These are phyloP conservation scores for Drosophila novamexicana DNA, from an alignment of 1,140 invertebrate genomes.

Conservation along the genomic window DNA sequence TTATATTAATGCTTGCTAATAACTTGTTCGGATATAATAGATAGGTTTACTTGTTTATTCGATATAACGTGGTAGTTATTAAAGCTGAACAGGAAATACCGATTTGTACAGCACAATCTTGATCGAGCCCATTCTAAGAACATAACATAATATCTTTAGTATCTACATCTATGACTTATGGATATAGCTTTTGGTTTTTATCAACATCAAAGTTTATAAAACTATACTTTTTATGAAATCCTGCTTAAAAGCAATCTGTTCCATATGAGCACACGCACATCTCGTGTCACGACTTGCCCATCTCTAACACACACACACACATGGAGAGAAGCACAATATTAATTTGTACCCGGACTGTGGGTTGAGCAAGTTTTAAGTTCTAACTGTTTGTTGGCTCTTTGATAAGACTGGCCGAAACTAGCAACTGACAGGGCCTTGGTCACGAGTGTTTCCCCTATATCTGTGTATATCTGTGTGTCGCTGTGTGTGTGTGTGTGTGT, in stretches of 20 bases:
- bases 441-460: conserved; percentile 35
- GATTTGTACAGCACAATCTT: no score
- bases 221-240: background rate
- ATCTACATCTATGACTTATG: no score
- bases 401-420: conserved; percentile 58
- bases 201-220: no score
- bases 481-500: background rate
- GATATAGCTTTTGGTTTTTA: no score
- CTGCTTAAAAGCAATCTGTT: background rate
- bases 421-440: conserved; percentile 45
- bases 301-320: conserved; percentile 5
- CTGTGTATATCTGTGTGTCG: background rate
- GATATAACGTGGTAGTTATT: no score
- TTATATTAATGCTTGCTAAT: no score
- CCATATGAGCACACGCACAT: background rate
- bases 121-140: no score
- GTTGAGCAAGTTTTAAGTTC: conserved; percentile 64
- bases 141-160: no score
- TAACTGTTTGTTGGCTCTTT: conserved; percentile 69
- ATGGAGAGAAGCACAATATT: conserved; percentile 1
- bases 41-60: no score
- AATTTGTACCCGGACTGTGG: conserved; percentile 26
- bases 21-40: no score
- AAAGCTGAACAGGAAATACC: no score
- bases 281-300: conserved; percentile 21